These are phyloP conservation scores for Eupithecia subfuscata DNA, from an alignment of 2,888 invertebrate species.

Conservation along the genomic window DNA sequence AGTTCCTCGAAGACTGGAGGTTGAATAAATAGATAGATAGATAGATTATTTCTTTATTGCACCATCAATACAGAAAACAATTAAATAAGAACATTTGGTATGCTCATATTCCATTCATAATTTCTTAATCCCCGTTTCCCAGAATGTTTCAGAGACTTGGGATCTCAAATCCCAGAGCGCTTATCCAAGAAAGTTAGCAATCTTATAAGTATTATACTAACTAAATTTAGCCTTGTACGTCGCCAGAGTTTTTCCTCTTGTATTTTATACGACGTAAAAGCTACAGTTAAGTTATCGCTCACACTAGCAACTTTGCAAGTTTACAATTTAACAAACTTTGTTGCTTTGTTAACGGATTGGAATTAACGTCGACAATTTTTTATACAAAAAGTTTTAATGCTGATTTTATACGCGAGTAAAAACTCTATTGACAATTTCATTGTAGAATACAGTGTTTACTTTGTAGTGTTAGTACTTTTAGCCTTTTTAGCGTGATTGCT, in stretches of 20 bases:
- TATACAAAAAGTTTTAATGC: constrained; percentile 6
- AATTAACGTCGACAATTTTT: constrained; percentile 18
- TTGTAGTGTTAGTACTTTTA: neutral
- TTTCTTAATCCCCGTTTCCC: neutral
- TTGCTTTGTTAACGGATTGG: constrained; percentile 10
- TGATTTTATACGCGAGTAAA: neutral
- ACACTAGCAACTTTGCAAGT: constrained; percentile 23
- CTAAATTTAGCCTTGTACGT: constrained; percentile 49
- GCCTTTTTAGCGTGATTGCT: neutral
- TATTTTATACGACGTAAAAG: constrained; percentile 53
- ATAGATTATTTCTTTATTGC: no score
- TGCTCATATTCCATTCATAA: no score
- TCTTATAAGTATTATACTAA: constrained; percentile 56
- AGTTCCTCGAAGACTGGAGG: no score
- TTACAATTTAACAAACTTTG: constrained; percentile 2
- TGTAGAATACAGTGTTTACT: neutral
- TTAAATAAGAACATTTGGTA: no score
- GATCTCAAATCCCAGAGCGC: constrained; percentile 38
- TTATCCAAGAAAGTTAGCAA: constrained; percentile 51
- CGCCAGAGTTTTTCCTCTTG: constrained; percentile 44
- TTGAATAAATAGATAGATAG: no score
- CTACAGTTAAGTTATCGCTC: constrained; percentile 23
- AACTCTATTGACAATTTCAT: constrained; percentile 5
- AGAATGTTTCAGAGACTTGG: neutral
- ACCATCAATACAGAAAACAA: no score